Evolutionary conservation across 2,113 vertebrate genomes (phyloP), one percentile per base, ranked within the genome.

Genomic region (Plectropomus leopardus): DNA sequence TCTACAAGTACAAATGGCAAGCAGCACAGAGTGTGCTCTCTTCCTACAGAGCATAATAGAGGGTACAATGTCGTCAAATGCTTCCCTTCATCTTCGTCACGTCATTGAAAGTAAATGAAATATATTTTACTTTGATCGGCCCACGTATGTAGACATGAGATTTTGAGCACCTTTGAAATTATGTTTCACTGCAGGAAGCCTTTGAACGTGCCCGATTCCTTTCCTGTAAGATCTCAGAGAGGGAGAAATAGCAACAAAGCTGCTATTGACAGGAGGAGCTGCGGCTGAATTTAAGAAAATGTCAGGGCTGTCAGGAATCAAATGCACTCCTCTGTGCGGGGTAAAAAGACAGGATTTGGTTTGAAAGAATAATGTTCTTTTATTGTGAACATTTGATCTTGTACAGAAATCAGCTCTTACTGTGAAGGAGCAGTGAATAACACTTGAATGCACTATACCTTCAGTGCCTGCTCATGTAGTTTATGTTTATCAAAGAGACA

Each of bases 251-350:
- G 71, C 67, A 72, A 76, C 76, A 28, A 16, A 60, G 78, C 76
- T 57, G 82, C 54, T 82, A 89, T 86, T 84, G 87, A 86, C 80
- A 71, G 48, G 86, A 82, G 68, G 36, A 19, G 63, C 82, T 45
- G 59, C 23, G 3, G 72, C 47, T 75, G 70, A 82, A 88, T 85
- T 84, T 80, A 76, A 78, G 76, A 64, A 81, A 74, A 84, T 86
- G 86, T 88, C 80, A 92, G n/a, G 57, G 67, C 72, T 85, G 83
- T 86, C 84, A 88, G 68, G 61, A 84, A 85, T 86, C 60, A 89
- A 83, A 87, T 17, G 21, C 44, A 60, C 60, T 59, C 40, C 64
- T 75, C 65, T 53, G 51, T 3, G 48, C 19, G 15, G 68, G 65
- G 82, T n/a, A 81, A 60, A 78, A 70, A 42, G 51, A 83, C 48